A percentile compares a stretch with the other conserved stretches of the same genome.
phyloP scores from a whole-genome alignment of 2,888 invertebrate species.

The Petrophora chlorosata region DNA sequence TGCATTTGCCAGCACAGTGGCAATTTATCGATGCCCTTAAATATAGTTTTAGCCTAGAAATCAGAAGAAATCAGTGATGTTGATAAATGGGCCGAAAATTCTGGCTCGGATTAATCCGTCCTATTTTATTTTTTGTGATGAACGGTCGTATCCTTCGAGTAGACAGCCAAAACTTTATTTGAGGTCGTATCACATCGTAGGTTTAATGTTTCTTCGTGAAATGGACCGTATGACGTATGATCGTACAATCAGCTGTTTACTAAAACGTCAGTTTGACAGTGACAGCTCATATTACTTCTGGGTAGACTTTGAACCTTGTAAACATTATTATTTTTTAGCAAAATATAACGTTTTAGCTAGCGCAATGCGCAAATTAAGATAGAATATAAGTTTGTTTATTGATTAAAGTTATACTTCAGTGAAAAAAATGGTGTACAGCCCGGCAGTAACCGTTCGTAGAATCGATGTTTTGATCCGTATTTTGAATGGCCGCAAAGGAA shows the following conservation, averaged over 20 bases:
- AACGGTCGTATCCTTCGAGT: too few relatives aligned
- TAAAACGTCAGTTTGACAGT: background rate
- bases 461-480: constrained; percentile 81
- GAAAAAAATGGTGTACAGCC: constrained; percentile 62
- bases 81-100: too few relatives aligned
- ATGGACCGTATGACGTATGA: background rate
- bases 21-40: too few relatives aligned
- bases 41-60: too few relatives aligned
- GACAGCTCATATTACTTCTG: background rate
- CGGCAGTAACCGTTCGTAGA: constrained; percentile 68
- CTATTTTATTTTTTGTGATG: too few relatives aligned
- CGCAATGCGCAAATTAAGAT: constrained; percentile 11
- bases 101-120: too few relatives aligned
- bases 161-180: too few relatives aligned
- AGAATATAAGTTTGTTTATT: background rate
- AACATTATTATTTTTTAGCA: constrained; percentile 47
- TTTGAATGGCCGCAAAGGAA: constrained; percentile 66
- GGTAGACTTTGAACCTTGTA: constrained; percentile 71
- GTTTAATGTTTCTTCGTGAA: too few relatives aligned
- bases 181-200: too few relatives aligned
- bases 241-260: background rate
- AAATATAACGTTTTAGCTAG: constrained; percentile 2
- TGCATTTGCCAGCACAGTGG: too few relatives aligned
- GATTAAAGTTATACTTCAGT: constrained; percentile 24
- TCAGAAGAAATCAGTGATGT: too few relatives aligned